These are phyloP conservation scores for Venustaconcha ellipsiformis DNA, from an alignment of 1,140 invertebrate genomes.

Conservation along the genomic window DNA sequence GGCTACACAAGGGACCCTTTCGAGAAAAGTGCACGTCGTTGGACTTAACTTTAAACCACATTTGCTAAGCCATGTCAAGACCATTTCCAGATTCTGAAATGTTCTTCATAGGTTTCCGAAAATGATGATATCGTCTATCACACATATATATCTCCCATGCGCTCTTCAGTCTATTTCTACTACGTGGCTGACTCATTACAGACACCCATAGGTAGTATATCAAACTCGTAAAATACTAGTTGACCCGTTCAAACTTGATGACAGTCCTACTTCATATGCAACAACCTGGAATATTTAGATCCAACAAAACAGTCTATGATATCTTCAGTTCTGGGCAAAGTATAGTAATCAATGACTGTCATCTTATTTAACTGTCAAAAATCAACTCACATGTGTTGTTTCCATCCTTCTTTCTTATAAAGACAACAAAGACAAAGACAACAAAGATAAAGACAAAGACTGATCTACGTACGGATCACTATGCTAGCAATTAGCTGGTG, in stretches of 20 bases:
- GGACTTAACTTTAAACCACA: no score
- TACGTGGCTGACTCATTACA: no score
- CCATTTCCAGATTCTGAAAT: conserved; percentile 1
- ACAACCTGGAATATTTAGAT: neutral
- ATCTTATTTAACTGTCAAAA: neutral
- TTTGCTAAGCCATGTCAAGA: no score
- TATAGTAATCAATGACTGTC: neutral
- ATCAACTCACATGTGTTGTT: conserved; percentile 1
- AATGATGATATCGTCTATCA: neutral
- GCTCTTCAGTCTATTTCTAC: no score
- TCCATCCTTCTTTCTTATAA: conserved; percentile 8
- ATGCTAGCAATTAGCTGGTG: conserved; percentile 2
- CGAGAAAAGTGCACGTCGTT: no score
- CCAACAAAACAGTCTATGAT: conserved; percentile 3
- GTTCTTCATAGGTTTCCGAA: neutral
- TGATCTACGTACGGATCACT: neutral
- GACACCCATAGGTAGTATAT: no score
- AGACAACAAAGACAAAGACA: no score
- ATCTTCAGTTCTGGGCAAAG: conserved; percentile 10
- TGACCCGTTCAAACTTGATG: conserved; percentile 4
- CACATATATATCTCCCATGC: no score
- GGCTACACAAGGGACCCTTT: no score
- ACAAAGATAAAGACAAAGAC: neutral
- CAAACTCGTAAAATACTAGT: no score
- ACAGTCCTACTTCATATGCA: conserved; percentile 7